Evolutionary conservation across 2,797 vertebrate genomes (phyloP).

Genomic region (Oryzias dopingdopingensis): DNA sequence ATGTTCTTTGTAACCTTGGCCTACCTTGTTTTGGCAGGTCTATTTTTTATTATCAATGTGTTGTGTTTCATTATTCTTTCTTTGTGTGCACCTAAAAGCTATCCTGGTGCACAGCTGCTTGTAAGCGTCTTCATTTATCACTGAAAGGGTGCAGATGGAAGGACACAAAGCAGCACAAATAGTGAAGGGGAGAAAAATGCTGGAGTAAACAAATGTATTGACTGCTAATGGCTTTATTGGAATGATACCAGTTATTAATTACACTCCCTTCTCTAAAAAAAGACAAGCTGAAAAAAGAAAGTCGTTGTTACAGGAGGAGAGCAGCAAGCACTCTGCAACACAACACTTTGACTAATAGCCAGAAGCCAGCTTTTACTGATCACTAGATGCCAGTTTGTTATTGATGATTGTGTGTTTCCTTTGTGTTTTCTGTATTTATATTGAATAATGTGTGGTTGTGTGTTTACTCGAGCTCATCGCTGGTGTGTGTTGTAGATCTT

Average conservation of each 20-base stretch:
- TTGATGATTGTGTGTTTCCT: constrained; percentile 43
- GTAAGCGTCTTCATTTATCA: constrained; percentile 56
- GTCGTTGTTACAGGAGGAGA: constrained; percentile 54
- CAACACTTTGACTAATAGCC: constrained; percentile 67
- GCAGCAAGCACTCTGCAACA: constrained; percentile 63
- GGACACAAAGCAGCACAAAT: constrained; percentile 6
- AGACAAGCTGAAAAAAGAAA: constrained; percentile 17
- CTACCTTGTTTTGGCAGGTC: constrained; percentile 37
- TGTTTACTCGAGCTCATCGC: constrained; percentile 10
- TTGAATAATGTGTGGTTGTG: constrained; percentile 14
- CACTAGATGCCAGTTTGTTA: constrained; percentile 56
- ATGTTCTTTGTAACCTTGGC: constrained; percentile 35
- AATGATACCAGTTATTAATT: constrained; percentile 78
- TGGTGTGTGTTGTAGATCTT: constrained; percentile 37
- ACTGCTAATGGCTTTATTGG: constrained; percentile 78
- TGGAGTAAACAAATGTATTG: constrained; percentile 48
- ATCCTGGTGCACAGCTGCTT: constrained; percentile 53
- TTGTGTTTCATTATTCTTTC: constrained; percentile 20
- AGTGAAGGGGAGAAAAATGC: constrained; percentile 19
- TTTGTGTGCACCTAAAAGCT: constrained; percentile 41
- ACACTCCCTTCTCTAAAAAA: constrained; percentile 48
- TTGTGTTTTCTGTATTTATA: constrained; percentile 36
- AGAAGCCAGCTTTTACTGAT: constrained; percentile 69
- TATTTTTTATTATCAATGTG: constrained; percentile 57
- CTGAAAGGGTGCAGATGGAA: constrained; percentile 19